Conservation (phyloP, 1,140 invertebrate species). For the Odontomachus brunneus region DNA sequence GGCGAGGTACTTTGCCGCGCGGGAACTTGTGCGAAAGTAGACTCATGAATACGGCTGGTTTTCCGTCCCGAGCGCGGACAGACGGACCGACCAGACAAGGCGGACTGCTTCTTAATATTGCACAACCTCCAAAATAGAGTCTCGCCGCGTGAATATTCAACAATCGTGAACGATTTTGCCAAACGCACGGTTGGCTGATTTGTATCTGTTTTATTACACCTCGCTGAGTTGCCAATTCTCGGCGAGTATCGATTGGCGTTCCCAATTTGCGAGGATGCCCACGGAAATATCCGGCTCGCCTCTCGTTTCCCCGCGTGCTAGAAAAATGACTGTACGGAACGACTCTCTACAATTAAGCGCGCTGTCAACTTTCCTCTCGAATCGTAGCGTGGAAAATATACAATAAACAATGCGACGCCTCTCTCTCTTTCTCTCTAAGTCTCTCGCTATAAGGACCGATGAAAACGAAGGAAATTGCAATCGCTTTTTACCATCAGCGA, state of each 20-base stretch:
- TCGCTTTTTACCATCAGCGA: constrained; percentile 15
- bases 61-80: constrained; percentile 50
- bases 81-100: background rate
- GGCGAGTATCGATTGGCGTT: constrained; percentile 16
- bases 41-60: constrained; percentile 66
- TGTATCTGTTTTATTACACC: constrained; percentile 56
- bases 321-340: constrained; percentile 18
- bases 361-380: constrained; percentile 40
- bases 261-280: constrained; percentile 26
- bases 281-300: constrained; percentile 1
- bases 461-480: constrained; percentile 9
- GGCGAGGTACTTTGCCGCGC: constrained; percentile 34
- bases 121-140: constrained; percentile 32
- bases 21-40: constrained; percentile 64
- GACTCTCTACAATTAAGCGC: constrained; percentile 17
- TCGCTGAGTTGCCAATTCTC: constrained; percentile 24
- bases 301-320: constrained; percentile 4
- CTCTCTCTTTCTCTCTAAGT: no score
- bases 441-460: background rate
- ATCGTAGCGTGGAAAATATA: constrained; percentile 20
- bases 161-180: constrained; percentile 15
- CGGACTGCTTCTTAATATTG: constrained; percentile 51
- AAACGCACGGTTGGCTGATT: constrained; percentile 9
- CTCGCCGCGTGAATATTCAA: constrained; percentile 48
- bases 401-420: constrained; percentile 21